Evolutionary conservation across 2,797 vertebrate genomes (phyloP).

Genomic region (Gobio occitaniae): DNA sequence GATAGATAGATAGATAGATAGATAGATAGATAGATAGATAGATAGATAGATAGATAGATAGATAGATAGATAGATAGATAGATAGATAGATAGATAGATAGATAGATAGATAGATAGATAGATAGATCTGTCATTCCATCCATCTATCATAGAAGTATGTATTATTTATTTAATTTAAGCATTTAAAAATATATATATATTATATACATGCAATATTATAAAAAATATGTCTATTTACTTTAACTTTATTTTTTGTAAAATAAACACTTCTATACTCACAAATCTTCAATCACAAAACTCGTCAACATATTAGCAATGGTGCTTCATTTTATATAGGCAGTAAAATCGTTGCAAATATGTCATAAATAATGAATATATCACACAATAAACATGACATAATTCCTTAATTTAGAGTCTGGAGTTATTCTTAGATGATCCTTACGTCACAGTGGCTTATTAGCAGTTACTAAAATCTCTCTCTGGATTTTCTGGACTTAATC

Average conservation of each 20-base stretch:
- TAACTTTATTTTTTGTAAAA: background rate
- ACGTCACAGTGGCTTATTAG: background rate
- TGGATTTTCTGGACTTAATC: constrained; percentile 13
- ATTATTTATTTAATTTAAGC: background rate
- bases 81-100: no score
- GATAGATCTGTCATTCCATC: no score
- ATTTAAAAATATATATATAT: background rate
- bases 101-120: no score
- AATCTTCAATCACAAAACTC: background rate
- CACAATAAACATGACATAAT: background rate
- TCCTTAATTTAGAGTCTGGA: background rate
- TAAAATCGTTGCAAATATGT: background rate
- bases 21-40: no score
- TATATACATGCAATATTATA: no score
- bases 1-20: no score
- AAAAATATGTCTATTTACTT: background rate
- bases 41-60: fast-evolving
- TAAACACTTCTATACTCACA: background rate
- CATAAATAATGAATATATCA: background rate
- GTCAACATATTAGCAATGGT: background rate
- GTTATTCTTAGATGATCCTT: background rate
- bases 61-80: no score
- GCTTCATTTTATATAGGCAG: background rate
- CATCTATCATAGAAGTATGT: background rate
- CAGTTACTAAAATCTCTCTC: background rate